Conservation (phyloP, 2,888 invertebrate genomes). For the Eristalis arbustorum region DNA sequence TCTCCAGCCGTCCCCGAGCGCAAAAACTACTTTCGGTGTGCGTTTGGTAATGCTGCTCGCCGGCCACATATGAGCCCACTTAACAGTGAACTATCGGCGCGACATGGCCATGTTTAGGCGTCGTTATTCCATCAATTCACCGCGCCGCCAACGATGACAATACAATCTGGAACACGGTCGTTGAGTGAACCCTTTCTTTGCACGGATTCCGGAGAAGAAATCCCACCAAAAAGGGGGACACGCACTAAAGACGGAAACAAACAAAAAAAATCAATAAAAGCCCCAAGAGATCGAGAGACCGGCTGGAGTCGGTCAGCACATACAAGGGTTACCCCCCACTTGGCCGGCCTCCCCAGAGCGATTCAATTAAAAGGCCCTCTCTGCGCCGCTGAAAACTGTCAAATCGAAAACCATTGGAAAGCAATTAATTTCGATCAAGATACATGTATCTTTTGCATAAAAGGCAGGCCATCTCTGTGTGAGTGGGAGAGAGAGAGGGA, state of each 20-base stretch:
- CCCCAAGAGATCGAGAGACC: not conserved
- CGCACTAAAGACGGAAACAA: slow-evolving; percentile 21
- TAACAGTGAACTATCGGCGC: slow-evolving; percentile 42
- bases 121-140: slow-evolving; percentile 19
- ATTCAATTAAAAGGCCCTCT: slow-evolving; percentile 57
- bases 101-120: slow-evolving; percentile 13
- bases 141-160: slow-evolving; percentile 22
- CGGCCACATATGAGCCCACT: slow-evolving; percentile 34
- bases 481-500: not conserved
- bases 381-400: slow-evolving; percentile 30
- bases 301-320: not conserved
- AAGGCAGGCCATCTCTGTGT: not conserved
- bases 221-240: not conserved
- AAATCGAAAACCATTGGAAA: slow-evolving; percentile 59
- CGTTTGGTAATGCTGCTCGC: slow-evolving; percentile 33
- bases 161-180: slow-evolving; percentile 40
- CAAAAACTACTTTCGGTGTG: slow-evolving; percentile 60
- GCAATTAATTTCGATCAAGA: slow-evolving; percentile 68
- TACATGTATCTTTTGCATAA: slow-evolving; percentile 50
- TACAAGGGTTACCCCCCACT: slow-evolving; percentile 23
- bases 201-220: not conserved
- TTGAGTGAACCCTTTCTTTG: slow-evolving; percentile 32
- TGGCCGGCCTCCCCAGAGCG: slow-evolving; percentile 15
- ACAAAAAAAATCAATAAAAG: slow-evolving; percentile 22
- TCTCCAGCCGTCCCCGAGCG: slow-evolving; percentile 60